Evolutionary conservation across 2,888 invertebrate genomes (phyloP), one percentile per base, ranked within the genome.

Genomic region (Cryptocephalus primarius): DNA sequence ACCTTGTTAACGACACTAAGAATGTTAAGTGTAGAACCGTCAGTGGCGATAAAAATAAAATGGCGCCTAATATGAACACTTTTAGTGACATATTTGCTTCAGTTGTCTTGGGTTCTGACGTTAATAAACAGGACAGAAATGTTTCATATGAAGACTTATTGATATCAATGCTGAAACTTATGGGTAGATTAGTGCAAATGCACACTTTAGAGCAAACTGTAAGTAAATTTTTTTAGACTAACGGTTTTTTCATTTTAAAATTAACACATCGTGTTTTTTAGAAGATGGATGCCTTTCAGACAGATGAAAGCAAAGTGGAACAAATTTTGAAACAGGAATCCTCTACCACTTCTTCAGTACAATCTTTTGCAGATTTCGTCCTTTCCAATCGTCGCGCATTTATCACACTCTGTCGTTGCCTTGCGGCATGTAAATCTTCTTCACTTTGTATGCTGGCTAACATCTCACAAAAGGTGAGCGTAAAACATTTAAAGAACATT

Each of bases 251-350:
- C 9, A 34, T 34, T 9, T 34, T 34, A 34, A 9, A 34, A 34
- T 34, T 34, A 9, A 34, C n/a, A n/a, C 9, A 34, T 22, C 22
- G 6, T 22, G 22, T 22, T 22, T 22, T 22, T 22, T 22, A 22
- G 22, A 22, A 22, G 22, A 22, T 22, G 22, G 70, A 69, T 44
- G 73, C 68, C 13, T 75, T 76, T 22, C 88, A 88, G 72, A 91
- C 90, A 0, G 90, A 91, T 65, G 90, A 91, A 69, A 86, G 83
- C 65, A 89, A 89, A 73, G 87, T 85, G 0, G 81, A 80, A 57
- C 79, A 80, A 60, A 66, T 66, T 32, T 73, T 75, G 33, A 73
- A 74, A 50, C 64, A 65, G 43, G 51, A 45, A 12, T 12, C 40
- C 4, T 40, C 14, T n/a, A 10, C 11, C 6, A n/a, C n/a, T 36